A percentile compares a stretch with the other conserved stretches of the same genome.
Conservation (phyloP, 2,113 vertebrate genomes). For the Dipodomys spectabilis region DNA sequence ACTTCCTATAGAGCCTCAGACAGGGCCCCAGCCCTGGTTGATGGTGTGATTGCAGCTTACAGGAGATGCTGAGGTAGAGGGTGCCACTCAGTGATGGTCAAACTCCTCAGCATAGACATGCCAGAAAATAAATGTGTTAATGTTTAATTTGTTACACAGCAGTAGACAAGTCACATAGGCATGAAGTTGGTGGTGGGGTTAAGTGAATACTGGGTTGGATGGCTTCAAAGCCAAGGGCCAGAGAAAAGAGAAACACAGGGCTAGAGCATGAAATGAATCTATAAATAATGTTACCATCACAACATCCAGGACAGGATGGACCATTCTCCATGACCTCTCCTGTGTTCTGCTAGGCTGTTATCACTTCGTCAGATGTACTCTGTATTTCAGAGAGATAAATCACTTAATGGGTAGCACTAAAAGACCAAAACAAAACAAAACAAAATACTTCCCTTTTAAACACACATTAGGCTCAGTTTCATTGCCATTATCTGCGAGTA, state of each 20-base stretch:
- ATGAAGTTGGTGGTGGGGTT: neutral
- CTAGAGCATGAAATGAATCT: neutral
- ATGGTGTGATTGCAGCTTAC: neutral
- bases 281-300: neutral
- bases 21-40: fast-evolving
- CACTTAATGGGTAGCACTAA: neutral
- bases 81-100: too few species aligned
- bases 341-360: neutral
- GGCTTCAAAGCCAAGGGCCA: neutral
- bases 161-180: neutral
- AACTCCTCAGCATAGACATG: neutral
- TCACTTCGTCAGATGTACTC: neutral
- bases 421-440: neutral
- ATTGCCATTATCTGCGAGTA: neutral
- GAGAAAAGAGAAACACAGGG: neutral
- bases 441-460: neutral
- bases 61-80: neutral
- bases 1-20: neutral
- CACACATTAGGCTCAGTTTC: neutral
- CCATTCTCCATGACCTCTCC: neutral
- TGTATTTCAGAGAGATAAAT: neutral
- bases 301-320: neutral
- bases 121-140: neutral
- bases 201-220: neutral
- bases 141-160: neutral